Conservation (phyloP, 37 sponge, comb jelly and placozoan species). For the Tethya wilhelma region DNA sequence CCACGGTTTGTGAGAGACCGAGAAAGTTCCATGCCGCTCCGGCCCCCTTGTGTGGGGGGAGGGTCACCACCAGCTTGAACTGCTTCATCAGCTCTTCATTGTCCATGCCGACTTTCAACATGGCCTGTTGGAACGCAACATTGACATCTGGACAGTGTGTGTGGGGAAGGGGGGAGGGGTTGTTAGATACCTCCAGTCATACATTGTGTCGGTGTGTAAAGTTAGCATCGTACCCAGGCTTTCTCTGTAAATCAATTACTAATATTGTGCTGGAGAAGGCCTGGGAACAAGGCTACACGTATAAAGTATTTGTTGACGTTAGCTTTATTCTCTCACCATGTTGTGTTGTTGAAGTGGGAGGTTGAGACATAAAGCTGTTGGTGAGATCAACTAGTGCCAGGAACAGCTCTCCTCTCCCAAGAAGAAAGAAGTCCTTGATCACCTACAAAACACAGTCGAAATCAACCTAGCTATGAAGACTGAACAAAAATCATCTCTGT, state of each 20-base stretch:
- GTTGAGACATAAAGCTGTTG: constrained; percentile 62
- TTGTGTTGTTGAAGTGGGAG: constrained; percentile 58
- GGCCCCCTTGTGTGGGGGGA: not conserved
- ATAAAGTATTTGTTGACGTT: not conserved
- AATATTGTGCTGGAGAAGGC: not conserved
- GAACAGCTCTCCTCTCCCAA: constrained; percentile 96
- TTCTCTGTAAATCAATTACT: not conserved
- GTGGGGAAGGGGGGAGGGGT: not conserved
- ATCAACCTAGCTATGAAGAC: not conserved
- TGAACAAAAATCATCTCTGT: not conserved
- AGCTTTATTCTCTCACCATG: constrained; percentile 66
- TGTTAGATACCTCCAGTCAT: too few relatives aligned
- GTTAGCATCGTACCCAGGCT: not conserved
- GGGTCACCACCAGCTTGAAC: constrained; percentile 45
- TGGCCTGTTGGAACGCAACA: constrained; percentile 77
- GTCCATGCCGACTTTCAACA: constrained; percentile 47
- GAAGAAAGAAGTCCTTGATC: constrained; percentile 91
- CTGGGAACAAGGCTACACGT: not conserved
- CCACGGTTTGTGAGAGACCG: constrained; percentile 65
- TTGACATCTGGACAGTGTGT: constrained; percentile 69
- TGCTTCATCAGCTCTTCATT: constrained; percentile 55
- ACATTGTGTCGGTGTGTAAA: not conserved
- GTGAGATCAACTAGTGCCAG: constrained; percentile 80
- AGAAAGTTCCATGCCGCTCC: constrained; percentile 63
- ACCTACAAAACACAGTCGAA: not conserved